phyloP scores from a whole-genome alignment of 2,888 invertebrate species.

The Drosophila suboccidentalis region DNA sequence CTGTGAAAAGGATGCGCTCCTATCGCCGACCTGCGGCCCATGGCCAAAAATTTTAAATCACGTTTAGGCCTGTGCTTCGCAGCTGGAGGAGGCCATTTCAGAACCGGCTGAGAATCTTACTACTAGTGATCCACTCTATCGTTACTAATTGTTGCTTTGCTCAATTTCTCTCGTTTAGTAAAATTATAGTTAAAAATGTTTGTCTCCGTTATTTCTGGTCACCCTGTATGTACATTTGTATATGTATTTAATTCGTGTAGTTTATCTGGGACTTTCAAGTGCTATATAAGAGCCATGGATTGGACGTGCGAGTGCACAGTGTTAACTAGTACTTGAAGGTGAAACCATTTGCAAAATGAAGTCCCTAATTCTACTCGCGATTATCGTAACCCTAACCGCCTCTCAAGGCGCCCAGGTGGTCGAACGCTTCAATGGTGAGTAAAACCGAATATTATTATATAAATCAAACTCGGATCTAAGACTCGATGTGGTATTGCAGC shows the following conservation, averaged over 20 bases:
- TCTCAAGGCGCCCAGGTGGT: constrained; percentile 50
- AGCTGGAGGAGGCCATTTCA: too few species aligned
- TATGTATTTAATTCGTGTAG: constrained; percentile 24
- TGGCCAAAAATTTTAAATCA: too few species aligned
- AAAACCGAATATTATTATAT: not conserved
- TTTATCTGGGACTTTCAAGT: constrained; percentile 33
- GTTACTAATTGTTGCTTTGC: too few species aligned
- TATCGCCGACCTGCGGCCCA: too few species aligned
- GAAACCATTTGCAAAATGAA: constrained; percentile 55
- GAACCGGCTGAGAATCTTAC: too few species aligned
- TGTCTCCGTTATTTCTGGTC: too few species aligned
- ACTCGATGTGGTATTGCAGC: constrained; percentile 34
- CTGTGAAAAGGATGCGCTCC: too few species aligned
- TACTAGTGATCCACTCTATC: too few species aligned
- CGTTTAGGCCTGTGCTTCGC: too few species aligned
- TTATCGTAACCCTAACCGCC: constrained; percentile 42
- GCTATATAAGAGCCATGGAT: constrained; percentile 54
- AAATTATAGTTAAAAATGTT: too few species aligned
- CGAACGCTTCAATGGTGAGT: constrained; percentile 51
- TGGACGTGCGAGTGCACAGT: constrained; percentile 25
- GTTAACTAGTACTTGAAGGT: constrained; percentile 15
- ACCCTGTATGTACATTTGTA: too few species aligned
- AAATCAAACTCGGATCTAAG: not conserved
- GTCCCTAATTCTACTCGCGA: constrained; percentile 34
- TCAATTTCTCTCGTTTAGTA: too few species aligned